phyloP scores from a whole-genome alignment of 2,797 vertebrate species.

The Neostethus bicornis region DNA sequence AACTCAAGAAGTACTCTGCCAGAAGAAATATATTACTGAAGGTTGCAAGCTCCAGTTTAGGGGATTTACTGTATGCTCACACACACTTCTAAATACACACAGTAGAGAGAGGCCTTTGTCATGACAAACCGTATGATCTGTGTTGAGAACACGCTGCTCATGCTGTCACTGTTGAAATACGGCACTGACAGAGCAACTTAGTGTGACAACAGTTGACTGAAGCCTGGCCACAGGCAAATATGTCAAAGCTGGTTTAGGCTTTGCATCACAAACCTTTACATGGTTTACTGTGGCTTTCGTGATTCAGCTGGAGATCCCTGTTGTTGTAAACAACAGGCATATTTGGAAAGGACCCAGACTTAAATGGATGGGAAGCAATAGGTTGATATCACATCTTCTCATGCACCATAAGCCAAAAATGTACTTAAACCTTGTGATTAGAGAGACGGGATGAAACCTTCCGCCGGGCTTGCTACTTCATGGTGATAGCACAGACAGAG shows the following conservation, averaged over 20 bases:
- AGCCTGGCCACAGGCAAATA: conserved; percentile 69
- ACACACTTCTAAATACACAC: conserved; percentile 28
- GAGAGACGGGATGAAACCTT: conserved; percentile 15
- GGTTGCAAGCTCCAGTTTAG: conserved; percentile 72
- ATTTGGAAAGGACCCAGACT: conserved; percentile 43
- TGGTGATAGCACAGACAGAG: conserved; percentile 24
- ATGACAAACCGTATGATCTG: conserved; percentile 61
- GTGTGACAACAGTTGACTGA: conserved; percentile 58
- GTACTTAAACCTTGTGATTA: conserved; percentile 31
- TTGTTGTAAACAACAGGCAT: conserved; percentile 52
- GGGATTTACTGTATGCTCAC: conserved; percentile 65
- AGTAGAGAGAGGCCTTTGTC: conserved; percentile 36
- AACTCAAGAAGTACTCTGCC: conserved; percentile 70
- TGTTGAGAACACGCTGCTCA: conserved; percentile 54
- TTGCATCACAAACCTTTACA: conserved; percentile 49
- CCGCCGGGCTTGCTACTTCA: conserved; percentile 5
- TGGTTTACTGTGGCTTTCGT: conserved; percentile 48
- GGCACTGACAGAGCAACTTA: conserved; percentile 65
- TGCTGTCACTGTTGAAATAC: conserved; percentile 66
- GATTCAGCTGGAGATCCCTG: conserved; percentile 56
- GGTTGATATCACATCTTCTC: conserved; percentile 46
- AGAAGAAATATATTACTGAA: conserved; percentile 77
- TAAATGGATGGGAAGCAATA: conserved; percentile 63
- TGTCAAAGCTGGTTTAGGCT: conserved; percentile 69
- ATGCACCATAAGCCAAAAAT: conserved; percentile 52